phyloP scores from a whole-genome alignment of 2,113 vertebrate genomes.

The Burhinus oedicnemus region DNA sequence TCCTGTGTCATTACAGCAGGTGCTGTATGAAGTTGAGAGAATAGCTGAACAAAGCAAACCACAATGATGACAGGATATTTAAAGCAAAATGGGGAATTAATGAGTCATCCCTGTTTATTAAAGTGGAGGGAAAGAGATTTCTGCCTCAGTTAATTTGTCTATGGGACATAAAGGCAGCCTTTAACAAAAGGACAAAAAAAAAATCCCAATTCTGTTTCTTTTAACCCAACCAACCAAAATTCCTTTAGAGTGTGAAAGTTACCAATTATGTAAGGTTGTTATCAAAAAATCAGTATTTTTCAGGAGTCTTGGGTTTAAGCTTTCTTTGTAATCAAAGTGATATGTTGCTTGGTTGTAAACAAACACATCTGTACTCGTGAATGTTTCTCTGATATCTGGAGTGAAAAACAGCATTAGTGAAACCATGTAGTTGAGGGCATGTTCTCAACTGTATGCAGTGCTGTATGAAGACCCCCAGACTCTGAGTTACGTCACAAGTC shows the following conservation, averaged over 20 bases:
- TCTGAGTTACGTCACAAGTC: no score
- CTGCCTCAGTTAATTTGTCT: neutral
- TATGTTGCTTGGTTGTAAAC: neutral
- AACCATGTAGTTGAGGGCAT: neutral
- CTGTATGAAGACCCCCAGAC: neutral
- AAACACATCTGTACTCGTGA: neutral
- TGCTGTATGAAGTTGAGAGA: neutral
- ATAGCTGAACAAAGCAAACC: constrained; percentile 18
- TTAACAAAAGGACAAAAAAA: neutral
- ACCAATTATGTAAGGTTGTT: neutral
- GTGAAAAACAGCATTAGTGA: neutral
- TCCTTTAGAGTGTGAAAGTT: neutral
- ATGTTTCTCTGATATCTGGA: neutral
- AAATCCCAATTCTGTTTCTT: neutral
- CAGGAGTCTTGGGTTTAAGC: neutral
- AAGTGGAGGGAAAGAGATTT: neutral
- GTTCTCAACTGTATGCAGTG: neutral
- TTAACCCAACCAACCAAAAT: neutral
- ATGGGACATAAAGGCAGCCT: neutral
- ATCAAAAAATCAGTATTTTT: neutral
- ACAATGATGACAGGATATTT: neutral
- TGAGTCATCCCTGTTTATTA: neutral
- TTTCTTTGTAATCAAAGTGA: neutral
- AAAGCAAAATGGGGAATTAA: constrained; percentile 11
- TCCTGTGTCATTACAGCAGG: neutral